Evolutionary conservation across 2,888 invertebrate genomes (phyloP), one percentile per base, ranked within the genome.

Genomic region (Parnassius smintheus): DNA sequence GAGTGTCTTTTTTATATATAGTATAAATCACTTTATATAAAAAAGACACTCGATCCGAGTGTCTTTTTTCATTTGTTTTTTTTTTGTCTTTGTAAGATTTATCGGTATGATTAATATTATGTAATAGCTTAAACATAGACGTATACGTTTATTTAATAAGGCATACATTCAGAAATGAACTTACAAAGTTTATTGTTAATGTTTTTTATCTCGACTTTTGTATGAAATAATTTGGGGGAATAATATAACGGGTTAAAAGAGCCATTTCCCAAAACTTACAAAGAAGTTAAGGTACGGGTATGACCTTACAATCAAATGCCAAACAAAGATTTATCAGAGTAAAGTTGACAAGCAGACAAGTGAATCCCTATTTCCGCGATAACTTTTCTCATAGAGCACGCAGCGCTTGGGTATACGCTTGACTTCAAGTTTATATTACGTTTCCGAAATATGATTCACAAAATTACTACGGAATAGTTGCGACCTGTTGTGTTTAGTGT

Each of bases 311-410:
- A 90, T 88, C 88, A 86, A 86, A 88, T 80, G 86, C 84, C 88
- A 85, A 87, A 87, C 83, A 82, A 90, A 91, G 79, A 91, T 91
- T 91, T 89, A 90, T 90, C 90, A 82, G 82, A 78, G 74, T 74
- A 76, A 89, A 89, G 88, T 90, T 86, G 88, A 89, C 88, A 89
- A 89, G 88, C 90, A 86, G 88, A 89, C 88, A 89, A 89, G 89
- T 91, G 90, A 90, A 89, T 88, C 82, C 84, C 74, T 75, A 77
- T 77, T 75, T 70, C 74, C 68, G 73, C 73, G 67, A 68, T 66
- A 88, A 89, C 83, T 90, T 89, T 88, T 82, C 85, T 82, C 83
- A 82, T 86, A 85, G 85, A 69, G 61, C 67, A 68, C 68, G 67
- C 68, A 68, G 65, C 60, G 65, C 65, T 64, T 68, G 64, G 68